phyloP scores from a whole-genome alignment of 2,113 vertebrate genomes.

The Danio rerio region DNA sequence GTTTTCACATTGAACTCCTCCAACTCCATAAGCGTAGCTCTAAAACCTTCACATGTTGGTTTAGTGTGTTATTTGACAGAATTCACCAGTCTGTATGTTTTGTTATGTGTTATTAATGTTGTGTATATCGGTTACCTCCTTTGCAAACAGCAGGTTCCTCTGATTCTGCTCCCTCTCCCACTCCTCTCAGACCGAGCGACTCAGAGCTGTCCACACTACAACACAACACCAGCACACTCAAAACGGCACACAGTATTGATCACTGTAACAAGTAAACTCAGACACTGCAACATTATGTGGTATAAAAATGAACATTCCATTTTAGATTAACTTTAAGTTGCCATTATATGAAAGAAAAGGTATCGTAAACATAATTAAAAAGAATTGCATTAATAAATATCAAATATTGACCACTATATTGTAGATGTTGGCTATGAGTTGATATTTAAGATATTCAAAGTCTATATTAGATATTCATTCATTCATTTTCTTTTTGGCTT shows the following conservation, averaged over 20 bases:
- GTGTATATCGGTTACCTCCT: conserved; percentile 64
- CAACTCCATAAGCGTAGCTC: conserved; percentile 63
- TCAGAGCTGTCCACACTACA: conserved; percentile 63
- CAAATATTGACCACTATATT: too few species aligned
- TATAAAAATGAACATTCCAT: too few species aligned
- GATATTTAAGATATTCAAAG: too few species aligned
- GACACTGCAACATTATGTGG: too few species aligned
- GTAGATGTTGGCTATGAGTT: too few species aligned
- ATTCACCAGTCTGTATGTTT: conserved; percentile 5
- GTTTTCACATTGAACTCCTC: conserved; percentile 91
- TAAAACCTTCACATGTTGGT: conserved; percentile 66
- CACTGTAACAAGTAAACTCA: not conserved
- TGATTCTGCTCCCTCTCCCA: conserved; percentile 75
- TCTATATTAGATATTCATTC: too few species aligned
- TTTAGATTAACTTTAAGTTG: too few species aligned
- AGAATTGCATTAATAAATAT: too few species aligned
- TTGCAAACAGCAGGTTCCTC: conserved; percentile 73
- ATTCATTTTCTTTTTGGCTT: too few species aligned
- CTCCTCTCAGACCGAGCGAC: conserved; percentile 62
- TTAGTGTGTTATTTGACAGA: not conserved
- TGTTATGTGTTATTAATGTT: not conserved
- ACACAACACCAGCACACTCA: conserved; percentile 22
- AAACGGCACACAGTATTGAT: not conserved
- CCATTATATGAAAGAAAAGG: too few species aligned
- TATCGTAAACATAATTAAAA: too few species aligned